Evolutionary conservation across 2,797 vertebrate species (phyloP).

Genomic region (Balearica regulorum): DNA sequence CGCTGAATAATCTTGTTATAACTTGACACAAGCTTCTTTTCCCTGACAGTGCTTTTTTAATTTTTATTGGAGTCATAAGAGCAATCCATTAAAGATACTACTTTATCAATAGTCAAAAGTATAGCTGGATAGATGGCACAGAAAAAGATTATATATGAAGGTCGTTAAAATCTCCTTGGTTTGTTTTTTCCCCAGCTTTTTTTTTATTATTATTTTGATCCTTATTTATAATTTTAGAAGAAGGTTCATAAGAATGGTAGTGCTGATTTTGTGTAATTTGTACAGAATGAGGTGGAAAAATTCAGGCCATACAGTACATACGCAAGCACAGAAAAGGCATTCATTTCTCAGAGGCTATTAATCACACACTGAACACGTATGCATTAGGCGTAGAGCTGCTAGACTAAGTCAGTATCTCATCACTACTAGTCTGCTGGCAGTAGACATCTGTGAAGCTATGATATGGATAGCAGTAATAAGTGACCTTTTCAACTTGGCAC

Average conservation of each 20-base stretch:
- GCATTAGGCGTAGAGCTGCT: background rate
- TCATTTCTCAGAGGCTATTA: background rate
- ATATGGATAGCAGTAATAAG: background rate
- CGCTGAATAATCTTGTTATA: background rate
- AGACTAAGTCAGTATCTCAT: background rate
- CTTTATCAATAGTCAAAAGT: background rate
- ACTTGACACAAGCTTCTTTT: background rate
- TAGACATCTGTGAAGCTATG: slow-evolving; percentile 11
- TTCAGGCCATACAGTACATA: background rate
- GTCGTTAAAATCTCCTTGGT: background rate
- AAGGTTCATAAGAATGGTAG: background rate
- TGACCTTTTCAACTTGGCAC: slow-evolving; percentile 16
- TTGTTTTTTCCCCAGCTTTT: background rate
- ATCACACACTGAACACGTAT: background rate
- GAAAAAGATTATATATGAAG: background rate
- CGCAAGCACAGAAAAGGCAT: background rate
- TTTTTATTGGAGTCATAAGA: background rate
- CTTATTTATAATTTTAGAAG: background rate
- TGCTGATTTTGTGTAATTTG: background rate
- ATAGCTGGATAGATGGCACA: background rate
- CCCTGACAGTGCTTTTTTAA: background rate
- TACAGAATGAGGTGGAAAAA: background rate
- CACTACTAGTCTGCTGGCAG: background rate
- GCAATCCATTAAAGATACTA: background rate
- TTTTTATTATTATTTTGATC: background rate